Percentiles rank a stretch among this genome's conserved stretches.
Conservation (phyloP, 37 sponge, comb jelly and placozoan species). For the Beroe ovata region DNA sequence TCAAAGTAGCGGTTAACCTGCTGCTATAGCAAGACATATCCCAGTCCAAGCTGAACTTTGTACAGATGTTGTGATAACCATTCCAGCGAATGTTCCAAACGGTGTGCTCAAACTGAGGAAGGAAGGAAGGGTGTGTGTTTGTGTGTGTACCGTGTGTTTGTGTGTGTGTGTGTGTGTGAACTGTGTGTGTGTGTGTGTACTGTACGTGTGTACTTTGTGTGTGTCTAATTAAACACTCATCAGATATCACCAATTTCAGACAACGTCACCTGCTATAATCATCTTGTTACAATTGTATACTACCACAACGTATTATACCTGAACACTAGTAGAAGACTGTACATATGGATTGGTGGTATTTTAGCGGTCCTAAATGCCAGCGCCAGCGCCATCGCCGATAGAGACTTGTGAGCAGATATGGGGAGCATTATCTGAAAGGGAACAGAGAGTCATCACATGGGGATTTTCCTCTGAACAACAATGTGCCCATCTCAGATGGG, state of each 20-base stretch:
- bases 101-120: conserved; percentile 51
- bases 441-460: not conserved
- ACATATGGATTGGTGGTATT: conserved; percentile 8
- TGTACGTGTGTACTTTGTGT: too few relatives aligned
- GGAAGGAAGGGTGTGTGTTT: too few relatives aligned
- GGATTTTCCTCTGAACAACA: too few relatives aligned
- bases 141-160: too few relatives aligned
- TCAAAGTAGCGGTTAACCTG: too few relatives aligned
- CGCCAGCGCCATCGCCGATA: conserved; percentile 53
- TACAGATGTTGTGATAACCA: conserved; percentile 1
- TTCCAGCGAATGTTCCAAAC: not conserved
- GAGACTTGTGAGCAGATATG: conserved; percentile 63
- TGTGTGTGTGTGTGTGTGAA: too few relatives aligned
- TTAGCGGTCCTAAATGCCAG: conserved; percentile 19
- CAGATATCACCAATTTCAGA: too few relatives aligned
- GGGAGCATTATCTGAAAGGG: conserved; percentile 44
- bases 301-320: not conserved
- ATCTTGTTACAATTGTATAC: too few relatives aligned
- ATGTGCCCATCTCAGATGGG: too few relatives aligned
- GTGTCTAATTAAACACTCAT: too few relatives aligned
- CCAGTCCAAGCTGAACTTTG: conserved; percentile 19
- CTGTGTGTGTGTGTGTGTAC: too few relatives aligned
- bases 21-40: conserved; percentile 39
- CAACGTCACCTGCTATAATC: too few relatives aligned
- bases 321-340: not conserved